Percentiles rank a stretch among this genome's conserved stretches.
phyloP scores from a whole-genome alignment of 2,113 vertebrate species.

The Gopherus flavomarginatus region DNA sequence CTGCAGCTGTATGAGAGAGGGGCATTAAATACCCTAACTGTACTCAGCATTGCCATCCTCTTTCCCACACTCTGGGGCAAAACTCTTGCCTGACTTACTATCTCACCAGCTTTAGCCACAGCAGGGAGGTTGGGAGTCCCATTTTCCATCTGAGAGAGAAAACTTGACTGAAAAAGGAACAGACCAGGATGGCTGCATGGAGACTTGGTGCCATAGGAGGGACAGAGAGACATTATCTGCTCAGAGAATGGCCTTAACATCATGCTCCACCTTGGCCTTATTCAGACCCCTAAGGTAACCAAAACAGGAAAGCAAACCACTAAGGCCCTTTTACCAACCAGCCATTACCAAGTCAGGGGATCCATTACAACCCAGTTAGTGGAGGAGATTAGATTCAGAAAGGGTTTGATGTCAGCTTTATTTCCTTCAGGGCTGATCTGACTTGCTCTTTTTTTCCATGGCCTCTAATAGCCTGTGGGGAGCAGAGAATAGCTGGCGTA shows the following conservation, averaged over 20 bases:
- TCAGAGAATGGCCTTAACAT: not conserved
- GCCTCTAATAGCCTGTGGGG: too few species aligned
- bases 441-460: too few species aligned
- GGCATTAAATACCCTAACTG: too few species aligned
- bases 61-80: not conserved
- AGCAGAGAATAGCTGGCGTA: too few species aligned
- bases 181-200: not conserved
- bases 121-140: not conserved
- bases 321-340: not conserved
- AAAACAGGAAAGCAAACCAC: not conserved
- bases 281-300: not conserved
- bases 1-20: too few species aligned
- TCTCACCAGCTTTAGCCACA: not conserved
- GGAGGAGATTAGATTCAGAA: not conserved
- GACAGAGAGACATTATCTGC: not conserved
- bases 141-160: not conserved
- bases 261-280: not conserved
- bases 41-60: too few species aligned
- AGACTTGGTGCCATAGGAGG: not conserved
- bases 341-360: not conserved
- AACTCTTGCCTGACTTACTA: not conserved
- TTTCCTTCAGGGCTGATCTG: too few species aligned
- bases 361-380: not conserved
- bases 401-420: not conserved
- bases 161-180: not conserved